These are phyloP conservation scores for Neotoma lepida DNA, from an alignment of 2,113 vertebrate genomes.

Conservation along the genomic window DNA sequence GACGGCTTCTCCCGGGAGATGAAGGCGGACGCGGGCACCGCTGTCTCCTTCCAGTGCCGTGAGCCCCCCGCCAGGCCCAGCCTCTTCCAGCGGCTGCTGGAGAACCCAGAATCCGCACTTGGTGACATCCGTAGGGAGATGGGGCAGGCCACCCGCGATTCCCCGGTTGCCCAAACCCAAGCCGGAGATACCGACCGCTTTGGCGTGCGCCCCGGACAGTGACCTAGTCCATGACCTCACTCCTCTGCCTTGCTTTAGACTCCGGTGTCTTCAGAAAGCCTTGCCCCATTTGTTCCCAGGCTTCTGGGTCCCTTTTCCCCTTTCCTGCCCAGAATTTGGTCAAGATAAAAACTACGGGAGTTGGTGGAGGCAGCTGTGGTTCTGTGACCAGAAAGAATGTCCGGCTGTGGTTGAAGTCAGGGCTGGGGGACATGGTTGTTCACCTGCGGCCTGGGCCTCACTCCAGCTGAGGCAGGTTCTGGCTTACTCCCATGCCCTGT, in stretches of 20 bases:
- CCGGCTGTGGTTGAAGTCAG: not conserved
- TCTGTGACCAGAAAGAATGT: not conserved
- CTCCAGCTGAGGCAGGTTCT: not conserved
- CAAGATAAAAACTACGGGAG: not conserved
- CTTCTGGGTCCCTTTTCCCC: not conserved
- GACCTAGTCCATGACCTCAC: constrained; percentile 83
- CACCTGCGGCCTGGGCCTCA: not conserved
- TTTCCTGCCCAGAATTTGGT: constrained; percentile 4
- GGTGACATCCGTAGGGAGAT: constrained; percentile 93
- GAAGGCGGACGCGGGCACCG: constrained; percentile 90
- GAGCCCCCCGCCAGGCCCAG: constrained; percentile 90
- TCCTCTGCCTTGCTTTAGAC: constrained; percentile 81
- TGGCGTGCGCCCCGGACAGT: constrained; percentile 77
- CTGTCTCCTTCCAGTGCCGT: constrained; percentile 92
- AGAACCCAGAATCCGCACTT: constrained; percentile 88
- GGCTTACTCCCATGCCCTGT: not conserved
- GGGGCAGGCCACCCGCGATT: constrained; percentile 82
- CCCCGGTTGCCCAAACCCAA: not conserved
- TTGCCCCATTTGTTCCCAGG: not conserved
- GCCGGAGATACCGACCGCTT: not conserved
- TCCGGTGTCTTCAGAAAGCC: not conserved
- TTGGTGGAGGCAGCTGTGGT: not conserved
- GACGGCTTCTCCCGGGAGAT: constrained; percentile 97
- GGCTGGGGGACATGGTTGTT: not conserved
- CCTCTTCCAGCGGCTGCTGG: constrained; percentile 95